Conservation (phyloP, 2,797 vertebrate genomes). For the Hephaestus fuliginosus region DNA sequence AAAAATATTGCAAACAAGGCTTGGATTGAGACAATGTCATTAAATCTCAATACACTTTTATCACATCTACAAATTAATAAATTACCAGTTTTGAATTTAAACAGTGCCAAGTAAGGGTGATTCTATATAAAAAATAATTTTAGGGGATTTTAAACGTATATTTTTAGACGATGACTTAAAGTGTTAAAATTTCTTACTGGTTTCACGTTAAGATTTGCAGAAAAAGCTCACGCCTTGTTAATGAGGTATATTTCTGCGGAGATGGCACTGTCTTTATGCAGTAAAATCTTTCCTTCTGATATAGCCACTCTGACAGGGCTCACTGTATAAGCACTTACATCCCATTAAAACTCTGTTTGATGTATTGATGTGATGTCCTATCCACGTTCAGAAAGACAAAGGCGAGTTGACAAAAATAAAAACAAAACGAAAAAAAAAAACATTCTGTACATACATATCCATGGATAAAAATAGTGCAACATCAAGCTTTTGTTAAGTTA, state of each 20-base stretch:
- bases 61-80: constrained; percentile 17
- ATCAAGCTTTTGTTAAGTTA: constrained; percentile 84
- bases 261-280: constrained; percentile 29
- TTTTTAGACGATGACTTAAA: constrained; percentile 24
- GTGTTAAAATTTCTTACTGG: constrained; percentile 9
- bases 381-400: constrained; percentile 57
- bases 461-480: constrained; percentile 88
- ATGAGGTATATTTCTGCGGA: constrained; percentile 32
- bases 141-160: constrained; percentile 31
- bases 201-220: constrained; percentile 25
- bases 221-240: constrained; percentile 29
- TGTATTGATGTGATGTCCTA: constrained; percentile 60
- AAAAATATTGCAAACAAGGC: constrained; percentile 36
- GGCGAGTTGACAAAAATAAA: constrained; percentile 50
- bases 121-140: constrained; percentile 43
- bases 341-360: constrained; percentile 51
- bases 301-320: constrained; percentile 44
- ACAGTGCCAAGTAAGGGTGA: constrained; percentile 35
- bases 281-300: constrained; percentile 59
- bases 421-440: constrained; percentile 34
- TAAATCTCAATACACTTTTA: constrained; percentile 7
- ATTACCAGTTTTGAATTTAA: constrained; percentile 37
- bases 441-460: constrained; percentile 72
- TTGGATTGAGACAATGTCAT: constrained; percentile 27
- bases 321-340: constrained; percentile 46